A percentile compares a stretch with the other conserved stretches of the same genome.
These are phyloP conservation scores for Rutilus rutilus DNA, from an alignment of 2,113 vertebrate genomes.

Conservation along the genomic window DNA sequence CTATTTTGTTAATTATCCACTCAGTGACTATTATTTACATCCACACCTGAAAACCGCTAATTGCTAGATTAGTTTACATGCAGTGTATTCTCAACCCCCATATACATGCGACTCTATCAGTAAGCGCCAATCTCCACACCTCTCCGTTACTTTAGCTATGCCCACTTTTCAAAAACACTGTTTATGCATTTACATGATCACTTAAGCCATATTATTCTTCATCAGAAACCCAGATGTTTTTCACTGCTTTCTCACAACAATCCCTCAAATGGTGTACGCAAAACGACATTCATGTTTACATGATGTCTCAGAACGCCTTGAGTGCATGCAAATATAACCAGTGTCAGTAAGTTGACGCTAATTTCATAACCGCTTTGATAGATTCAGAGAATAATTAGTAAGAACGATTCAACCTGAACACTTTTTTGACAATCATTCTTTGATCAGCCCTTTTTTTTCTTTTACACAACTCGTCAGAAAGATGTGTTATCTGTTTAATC, in stretches of 20 bases:
- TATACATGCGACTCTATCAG: not conserved
- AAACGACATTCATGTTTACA: not conserved
- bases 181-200: not conserved
- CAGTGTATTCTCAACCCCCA: not conserved
- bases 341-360: not conserved
- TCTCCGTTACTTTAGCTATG: not conserved
- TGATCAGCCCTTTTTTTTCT: not conserved
- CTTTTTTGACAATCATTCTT: not conserved
- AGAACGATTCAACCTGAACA: not conserved
- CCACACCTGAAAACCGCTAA: not conserved
- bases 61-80: not conserved
- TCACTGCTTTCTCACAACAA: not conserved
- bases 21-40: not conserved
- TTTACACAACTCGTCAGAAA: not conserved
- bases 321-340: not conserved
- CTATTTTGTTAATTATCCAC: not conserved
- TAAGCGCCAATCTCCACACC: not conserved
- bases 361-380: not conserved
- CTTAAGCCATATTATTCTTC: not conserved
- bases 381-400: not conserved
- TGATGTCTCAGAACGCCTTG: not conserved
- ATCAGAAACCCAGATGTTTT: not conserved
- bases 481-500: not conserved
- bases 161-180: not conserved
- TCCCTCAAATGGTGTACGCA: not conserved